Conservation (phyloP, 2,797 vertebrate species). For the Typhlichthys subterraneus region DNA sequence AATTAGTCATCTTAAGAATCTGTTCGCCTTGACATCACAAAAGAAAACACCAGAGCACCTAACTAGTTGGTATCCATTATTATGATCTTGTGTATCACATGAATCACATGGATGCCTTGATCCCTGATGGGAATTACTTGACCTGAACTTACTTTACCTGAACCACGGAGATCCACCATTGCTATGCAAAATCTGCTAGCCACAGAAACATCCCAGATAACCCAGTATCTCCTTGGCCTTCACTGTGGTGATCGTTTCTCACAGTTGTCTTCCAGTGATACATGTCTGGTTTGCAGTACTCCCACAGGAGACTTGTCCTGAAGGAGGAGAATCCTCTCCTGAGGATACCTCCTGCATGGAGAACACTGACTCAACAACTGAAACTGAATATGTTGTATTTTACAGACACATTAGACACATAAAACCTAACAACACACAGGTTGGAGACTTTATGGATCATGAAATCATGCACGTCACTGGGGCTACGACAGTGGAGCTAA, state of each 20-base stretch:
- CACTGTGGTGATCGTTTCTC: slow-evolving; percentile 37
- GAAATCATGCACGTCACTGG: slow-evolving; percentile 19
- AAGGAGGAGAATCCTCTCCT: slow-evolving; percentile 8
- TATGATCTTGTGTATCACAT: not conserved
- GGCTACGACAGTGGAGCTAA: too few species aligned
- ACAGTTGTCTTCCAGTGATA: slow-evolving; percentile 47
- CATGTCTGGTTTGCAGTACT: slow-evolving; percentile 24
- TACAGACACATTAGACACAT: slow-evolving; percentile 7
- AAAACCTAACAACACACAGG: slow-evolving; percentile 20
- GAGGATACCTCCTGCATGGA: slow-evolving; percentile 10
- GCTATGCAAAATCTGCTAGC: too few species aligned
- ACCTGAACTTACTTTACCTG: too few species aligned
- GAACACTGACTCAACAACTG: slow-evolving; percentile 47
- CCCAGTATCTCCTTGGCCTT: slow-evolving; percentile 1
- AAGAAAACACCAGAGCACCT: not conserved
- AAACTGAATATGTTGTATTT: slow-evolving; percentile 23
- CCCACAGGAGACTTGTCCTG: slow-evolving; percentile 24
- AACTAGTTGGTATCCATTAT: not conserved
- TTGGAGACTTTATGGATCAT: slow-evolving; percentile 19
- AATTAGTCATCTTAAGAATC: slow-evolving; percentile 43
- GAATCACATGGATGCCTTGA: not conserved
- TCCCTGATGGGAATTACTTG: too few species aligned
- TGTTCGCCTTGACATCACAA: slow-evolving; percentile 7
- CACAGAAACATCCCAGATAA: too few species aligned
- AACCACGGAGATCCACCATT: too few species aligned